Evolutionary conservation across 1,140 invertebrate genomes (phyloP).

Genomic region (Pachypsylla venusta): DNA sequence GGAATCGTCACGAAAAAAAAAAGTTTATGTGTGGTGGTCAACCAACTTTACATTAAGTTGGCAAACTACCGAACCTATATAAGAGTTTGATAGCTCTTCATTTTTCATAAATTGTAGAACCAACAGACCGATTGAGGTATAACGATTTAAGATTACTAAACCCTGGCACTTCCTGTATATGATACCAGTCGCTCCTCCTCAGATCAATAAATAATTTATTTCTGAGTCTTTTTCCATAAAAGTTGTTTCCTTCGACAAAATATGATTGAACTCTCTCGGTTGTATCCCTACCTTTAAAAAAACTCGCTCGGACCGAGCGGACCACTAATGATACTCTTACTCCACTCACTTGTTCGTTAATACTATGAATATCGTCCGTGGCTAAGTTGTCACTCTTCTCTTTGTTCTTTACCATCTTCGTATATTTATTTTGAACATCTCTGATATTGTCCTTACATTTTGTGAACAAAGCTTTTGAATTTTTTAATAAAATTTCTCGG

Average conservation of each 20-base stretch:
- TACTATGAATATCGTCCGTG: constrained; percentile 46
- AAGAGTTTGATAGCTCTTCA: too few species aligned
- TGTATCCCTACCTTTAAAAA: neutral
- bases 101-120: too few species aligned
- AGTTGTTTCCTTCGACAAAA: neutral
- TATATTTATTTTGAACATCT: constrained; percentile 55
- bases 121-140: too few species aligned
- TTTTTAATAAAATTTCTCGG: constrained; percentile 69
- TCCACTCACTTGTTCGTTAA: constrained; percentile 41
- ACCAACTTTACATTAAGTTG: too few species aligned
- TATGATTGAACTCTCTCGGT: neutral
- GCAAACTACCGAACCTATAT: too few species aligned
- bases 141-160: too few species aligned
- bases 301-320: neutral
- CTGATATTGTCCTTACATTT: constrained; percentile 65
- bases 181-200: neutral
- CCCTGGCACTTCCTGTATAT: neutral
- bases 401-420: constrained; percentile 52
- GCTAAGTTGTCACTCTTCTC: constrained; percentile 36
- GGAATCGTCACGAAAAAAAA: too few species aligned
- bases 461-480: constrained; percentile 64
- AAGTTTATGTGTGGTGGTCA: too few species aligned
- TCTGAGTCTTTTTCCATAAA: neutral
- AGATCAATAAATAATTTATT: neutral
- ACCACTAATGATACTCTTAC: too few species aligned